Base-by-base conservation (phyloP, 2,888 invertebrate species). In the Drosophila aldrichi region DNA sequence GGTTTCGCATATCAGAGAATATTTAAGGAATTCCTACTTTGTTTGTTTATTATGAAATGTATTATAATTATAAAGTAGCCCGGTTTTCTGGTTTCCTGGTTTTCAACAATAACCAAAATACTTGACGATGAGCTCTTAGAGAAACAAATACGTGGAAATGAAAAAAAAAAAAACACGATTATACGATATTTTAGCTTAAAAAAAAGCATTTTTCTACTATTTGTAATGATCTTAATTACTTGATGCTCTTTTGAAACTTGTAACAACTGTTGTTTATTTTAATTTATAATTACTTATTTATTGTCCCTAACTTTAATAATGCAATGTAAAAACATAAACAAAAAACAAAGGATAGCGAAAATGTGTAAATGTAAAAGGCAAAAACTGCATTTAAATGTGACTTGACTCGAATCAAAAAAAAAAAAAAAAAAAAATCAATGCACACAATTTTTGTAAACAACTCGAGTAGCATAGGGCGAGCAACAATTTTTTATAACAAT, bases 241-340 rank as follows among this genome's bases (percentile, higher is more conserved):
- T 62, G 49, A 72, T 54, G 66, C 69, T 78, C 73, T 74, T 73
- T 85, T 82, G 51, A 75, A 79, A 88, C 34, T 66, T 85, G 61
- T 88, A 88, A 67, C 71, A 82, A 85, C 72, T 86, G 85, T 86
- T 86, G 87, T 86, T 90, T 90, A 77, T 90, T 18, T 49, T 88
- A 74, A 77, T 89, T 85, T 81, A 76, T 88, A 79, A 72, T 89
- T 71, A 86, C 81, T 77, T 90, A 90, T 87, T 90, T 90, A 90
- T 89, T 87, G 87, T 79, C 84, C 77, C 84, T 90, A 88, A 82
- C 83, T 88, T 74, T 88, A 90, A 74, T 68, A 85, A 58, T 65
- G 70, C 72, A 77, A 74, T 86, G 90, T 86, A 82, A 85, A 85
- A 89, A 85, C 80, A 82, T 88, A 88, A 89, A 82, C 77, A 89